These are phyloP conservation scores for Dicrurus megarhynchus DNA, from an alignment of 2,113 vertebrate genomes.

Conservation along the genomic window DNA sequence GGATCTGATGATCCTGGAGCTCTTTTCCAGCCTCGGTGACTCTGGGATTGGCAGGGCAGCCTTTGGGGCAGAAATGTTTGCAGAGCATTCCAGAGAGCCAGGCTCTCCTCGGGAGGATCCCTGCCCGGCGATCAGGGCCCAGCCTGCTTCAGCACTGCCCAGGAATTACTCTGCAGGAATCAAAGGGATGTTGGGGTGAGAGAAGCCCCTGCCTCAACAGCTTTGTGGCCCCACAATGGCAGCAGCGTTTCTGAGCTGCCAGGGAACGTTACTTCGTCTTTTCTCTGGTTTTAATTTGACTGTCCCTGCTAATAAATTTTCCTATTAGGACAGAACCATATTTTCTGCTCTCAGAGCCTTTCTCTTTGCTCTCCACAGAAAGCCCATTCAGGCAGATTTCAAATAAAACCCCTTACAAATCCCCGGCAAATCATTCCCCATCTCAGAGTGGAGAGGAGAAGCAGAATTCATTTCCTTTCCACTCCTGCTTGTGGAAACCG, in stretches of 20 bases:
- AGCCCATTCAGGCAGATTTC: neutral
- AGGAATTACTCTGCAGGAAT: neutral
- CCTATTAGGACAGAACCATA: neutral
- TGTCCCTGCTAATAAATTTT: slow-evolving; percentile 1
- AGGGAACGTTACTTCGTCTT: neutral
- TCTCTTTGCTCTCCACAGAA: neutral
- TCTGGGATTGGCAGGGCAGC: neutral
- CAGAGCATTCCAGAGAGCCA: neutral
- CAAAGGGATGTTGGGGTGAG: neutral
- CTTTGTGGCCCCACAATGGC: neutral
- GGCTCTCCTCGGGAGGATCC: neutral
- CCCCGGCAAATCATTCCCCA: neutral
- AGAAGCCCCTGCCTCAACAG: neutral
- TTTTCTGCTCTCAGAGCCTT: neutral
- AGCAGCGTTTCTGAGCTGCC: neutral
- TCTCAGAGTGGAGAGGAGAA: neutral
- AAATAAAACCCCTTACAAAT: neutral
- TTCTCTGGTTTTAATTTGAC: neutral
- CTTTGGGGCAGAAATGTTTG: neutral
- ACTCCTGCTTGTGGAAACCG: neutral
- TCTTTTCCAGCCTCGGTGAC: neutral
- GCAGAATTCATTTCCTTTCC: slow-evolving; percentile 20
- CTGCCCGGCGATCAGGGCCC: neutral
- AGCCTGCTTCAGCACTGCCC: neutral
- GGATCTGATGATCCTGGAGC: neutral